phyloP scores from a whole-genome alignment of 2,797 vertebrate species.

The Bucorvus abyssinicus region DNA sequence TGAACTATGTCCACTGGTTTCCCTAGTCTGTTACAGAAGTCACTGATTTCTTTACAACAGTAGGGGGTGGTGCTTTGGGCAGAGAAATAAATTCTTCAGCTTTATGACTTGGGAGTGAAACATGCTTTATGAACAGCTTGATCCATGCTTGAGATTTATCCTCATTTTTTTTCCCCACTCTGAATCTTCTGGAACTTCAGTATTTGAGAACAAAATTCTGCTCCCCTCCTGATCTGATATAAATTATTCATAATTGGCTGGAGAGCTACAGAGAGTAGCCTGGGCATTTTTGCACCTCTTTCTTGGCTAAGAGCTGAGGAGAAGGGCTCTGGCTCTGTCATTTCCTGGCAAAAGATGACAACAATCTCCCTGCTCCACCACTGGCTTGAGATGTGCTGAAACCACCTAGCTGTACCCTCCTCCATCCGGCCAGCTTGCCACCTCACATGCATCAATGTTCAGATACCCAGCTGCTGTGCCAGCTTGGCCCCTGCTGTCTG shows the following conservation, averaged over 20 bases:
- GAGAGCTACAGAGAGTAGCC: background rate
- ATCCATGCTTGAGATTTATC: background rate
- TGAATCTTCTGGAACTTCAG: background rate
- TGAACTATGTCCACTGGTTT: background rate
- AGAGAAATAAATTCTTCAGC: background rate
- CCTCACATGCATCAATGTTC: background rate
- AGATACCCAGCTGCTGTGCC: background rate
- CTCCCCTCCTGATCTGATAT: background rate
- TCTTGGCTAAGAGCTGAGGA: background rate
- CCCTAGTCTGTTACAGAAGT: background rate
- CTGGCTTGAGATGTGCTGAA: background rate
- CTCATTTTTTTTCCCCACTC: background rate
- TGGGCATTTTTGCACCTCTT: background rate
- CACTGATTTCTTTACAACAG: background rate
- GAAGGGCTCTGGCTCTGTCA: background rate
- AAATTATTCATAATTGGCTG: background rate
- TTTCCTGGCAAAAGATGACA: background rate
- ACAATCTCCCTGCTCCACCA: background rate
- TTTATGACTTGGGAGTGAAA: background rate
- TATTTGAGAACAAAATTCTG: background rate
- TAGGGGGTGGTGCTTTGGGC: background rate
- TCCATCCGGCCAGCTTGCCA: background rate
- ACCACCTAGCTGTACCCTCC: background rate
- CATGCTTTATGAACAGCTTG: background rate
- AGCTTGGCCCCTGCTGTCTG: background rate